phyloP scores from a whole-genome alignment of 2,888 invertebrate genomes.

The Hypsopygia costalis region DNA sequence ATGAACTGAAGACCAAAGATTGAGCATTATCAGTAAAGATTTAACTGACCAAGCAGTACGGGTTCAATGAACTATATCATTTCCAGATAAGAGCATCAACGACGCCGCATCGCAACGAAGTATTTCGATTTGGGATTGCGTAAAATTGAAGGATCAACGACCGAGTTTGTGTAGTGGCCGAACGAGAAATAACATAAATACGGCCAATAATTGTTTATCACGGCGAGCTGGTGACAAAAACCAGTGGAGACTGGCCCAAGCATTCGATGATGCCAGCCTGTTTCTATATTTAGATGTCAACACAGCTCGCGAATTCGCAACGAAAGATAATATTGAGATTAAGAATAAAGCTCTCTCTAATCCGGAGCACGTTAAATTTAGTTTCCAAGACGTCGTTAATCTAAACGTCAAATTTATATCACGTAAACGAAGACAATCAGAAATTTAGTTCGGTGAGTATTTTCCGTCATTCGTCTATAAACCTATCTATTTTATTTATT shows the following conservation, averaged over 20 bases:
- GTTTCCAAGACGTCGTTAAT: constrained; percentile 4
- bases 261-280: constrained; percentile 33
- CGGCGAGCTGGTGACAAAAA: constrained; percentile 16
- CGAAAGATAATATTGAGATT: constrained; percentile 29
- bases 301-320: constrained; percentile 37
- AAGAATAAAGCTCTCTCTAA: constrained; percentile 31
- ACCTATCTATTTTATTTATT: too few species aligned
- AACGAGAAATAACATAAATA: constrained; percentile 45
- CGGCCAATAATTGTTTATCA: constrained; percentile 48
- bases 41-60: not conserved
- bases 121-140: constrained; percentile 27
- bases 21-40: not conserved
- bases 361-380: constrained; percentile 25
- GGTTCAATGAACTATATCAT: constrained; percentile 2
- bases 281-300: constrained; percentile 51
- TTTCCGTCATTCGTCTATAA: not conserved
- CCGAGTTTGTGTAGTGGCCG: constrained; percentile 44
- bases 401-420: not conserved
- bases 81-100: not conserved
- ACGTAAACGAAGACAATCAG: not conserved
- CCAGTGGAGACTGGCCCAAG: constrained; percentile 16
- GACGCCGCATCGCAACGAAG: not conserved
- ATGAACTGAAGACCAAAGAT: too few species aligned
- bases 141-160: constrained; percentile 48
- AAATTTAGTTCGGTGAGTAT: constrained; percentile 3